Evolutionary conservation across 2,888 invertebrate species (phyloP), one percentile per base, ranked within the genome.

Genomic region (Cheilosia pagana): DNA sequence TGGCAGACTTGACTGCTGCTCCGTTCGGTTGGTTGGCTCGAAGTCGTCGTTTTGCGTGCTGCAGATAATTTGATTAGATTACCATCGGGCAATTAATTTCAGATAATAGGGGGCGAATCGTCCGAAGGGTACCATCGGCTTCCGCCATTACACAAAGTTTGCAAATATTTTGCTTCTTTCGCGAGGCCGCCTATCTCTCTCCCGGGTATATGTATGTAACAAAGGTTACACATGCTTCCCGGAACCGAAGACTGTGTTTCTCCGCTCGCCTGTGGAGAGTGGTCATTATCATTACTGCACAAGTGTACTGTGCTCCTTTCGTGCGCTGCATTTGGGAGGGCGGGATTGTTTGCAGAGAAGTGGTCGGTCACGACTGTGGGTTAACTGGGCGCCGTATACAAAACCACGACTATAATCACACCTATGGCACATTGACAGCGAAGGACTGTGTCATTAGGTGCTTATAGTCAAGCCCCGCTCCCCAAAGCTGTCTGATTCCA

Each of bases 41-140:
- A 23, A 28, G 43, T 48, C 41, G 41, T 67, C 62, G 83, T 79
- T 76, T 85, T 85, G 85, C 85, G 85, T 85, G 85, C 65, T 67
- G 67, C 75, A 85, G 85, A 85, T 85, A 85, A 85, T 85, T 85
- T 81, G 85, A 85, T 85, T 85, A 81, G 85, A 85, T 85, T 85
- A 85, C 81, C 85, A 85, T 85, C 85, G 71, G 85, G 75, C 85
- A 85, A 85, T 85, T 85, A 85, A 85, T 85, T 85, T 85, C 76
- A 85, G 75, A 81, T 85, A 81, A 85, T 79, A 53, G 81, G 48
- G 65, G 81, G 71, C 75, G 85, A 85, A 53, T 85, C 81, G 81
- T 76, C 81, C 81, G 85, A 85, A 85, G 85, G 85, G 85, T 81
- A 85, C 70, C 81, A 81, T 81, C 67, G 75, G 85, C 85, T 85